A percentile compares a stretch with the other conserved stretches of the same genome.
phyloP scores from a whole-genome alignment of 2,797 vertebrate species.

The Sardinella longiceps region DNA sequence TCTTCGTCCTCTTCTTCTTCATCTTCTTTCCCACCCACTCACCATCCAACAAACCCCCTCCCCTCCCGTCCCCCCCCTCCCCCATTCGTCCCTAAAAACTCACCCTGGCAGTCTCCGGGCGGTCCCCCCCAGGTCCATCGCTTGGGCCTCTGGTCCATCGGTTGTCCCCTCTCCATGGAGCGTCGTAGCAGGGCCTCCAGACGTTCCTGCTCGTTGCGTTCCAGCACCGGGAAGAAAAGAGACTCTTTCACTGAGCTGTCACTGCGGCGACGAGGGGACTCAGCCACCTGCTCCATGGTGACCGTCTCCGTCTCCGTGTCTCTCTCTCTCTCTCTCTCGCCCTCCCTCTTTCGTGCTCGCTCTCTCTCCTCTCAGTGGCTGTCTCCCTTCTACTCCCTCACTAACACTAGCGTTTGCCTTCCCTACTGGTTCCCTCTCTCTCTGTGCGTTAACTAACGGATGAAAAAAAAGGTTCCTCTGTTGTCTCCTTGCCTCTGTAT shows the following conservation, averaged over 20 bases:
- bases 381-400: slow-evolving; percentile 39
- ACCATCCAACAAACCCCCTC: not conserved
- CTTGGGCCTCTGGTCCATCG: slow-evolving; percentile 90
- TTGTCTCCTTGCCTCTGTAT: slow-evolving; percentile 33
- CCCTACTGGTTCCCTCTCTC: slow-evolving; percentile 38
- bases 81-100: slow-evolving; percentile 55
- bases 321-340: slow-evolving; percentile 46
- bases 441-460: slow-evolving; percentile 46
- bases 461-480: slow-evolving; percentile 33
- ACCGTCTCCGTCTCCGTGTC: slow-evolving; percentile 63
- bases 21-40: slow-evolving; percentile 30
- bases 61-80: not conserved
- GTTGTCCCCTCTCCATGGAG: slow-evolving; percentile 79
- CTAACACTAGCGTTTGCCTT: slow-evolving; percentile 45
- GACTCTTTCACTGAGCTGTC: slow-evolving; percentile 79
- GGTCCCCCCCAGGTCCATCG: slow-evolving; percentile 90
- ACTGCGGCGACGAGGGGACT: slow-evolving; percentile 72
- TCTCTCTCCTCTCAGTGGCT: slow-evolving; percentile 58
- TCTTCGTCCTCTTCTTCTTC: too few relatives aligned
- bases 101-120: slow-evolving; percentile 75
- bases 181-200: slow-evolving; percentile 92
- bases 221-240: slow-evolving; percentile 78
- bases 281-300: slow-evolving; percentile 78
- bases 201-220: slow-evolving; percentile 88
- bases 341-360: slow-evolving; percentile 55